Evolutionary conservation across 2,797 vertebrate genomes (phyloP).

Genomic region (Rhabdophis nuchalis): DNA sequence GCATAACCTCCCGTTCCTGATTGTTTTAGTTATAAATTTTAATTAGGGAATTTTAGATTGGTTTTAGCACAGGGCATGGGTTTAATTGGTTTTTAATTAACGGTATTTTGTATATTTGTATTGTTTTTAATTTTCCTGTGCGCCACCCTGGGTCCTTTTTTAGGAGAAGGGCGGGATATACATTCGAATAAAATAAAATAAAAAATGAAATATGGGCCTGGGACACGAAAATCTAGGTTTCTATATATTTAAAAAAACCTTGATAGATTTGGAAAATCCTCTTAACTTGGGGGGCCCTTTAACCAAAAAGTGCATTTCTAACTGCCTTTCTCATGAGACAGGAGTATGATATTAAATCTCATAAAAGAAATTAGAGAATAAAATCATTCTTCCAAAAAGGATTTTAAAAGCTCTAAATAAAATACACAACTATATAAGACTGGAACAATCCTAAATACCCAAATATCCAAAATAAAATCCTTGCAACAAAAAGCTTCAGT

Average conservation of each 20-base stretch:
- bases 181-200: too few relatives aligned
- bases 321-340: neutral
- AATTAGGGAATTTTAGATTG: too few relatives aligned
- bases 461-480: neutral
- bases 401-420: neutral
- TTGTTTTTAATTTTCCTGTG: too few relatives aligned
- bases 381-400: neutral
- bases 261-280: neutral
- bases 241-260: neutral
- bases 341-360: neutral
- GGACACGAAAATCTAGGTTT: neutral
- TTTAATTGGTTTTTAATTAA: too few relatives aligned
- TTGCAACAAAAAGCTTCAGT: too few relatives aligned
- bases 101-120: too few relatives aligned
- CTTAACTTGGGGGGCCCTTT: neutral
- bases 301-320: neutral
- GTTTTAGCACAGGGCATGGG: too few relatives aligned
- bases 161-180: too few relatives aligned
- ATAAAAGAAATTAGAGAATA: neutral
- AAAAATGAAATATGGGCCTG: too few relatives aligned
- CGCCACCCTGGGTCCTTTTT: too few relatives aligned
- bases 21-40: too few relatives aligned
- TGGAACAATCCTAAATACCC: neutral
- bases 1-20: too few relatives aligned
- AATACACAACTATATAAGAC: neutral